Evolutionary conservation across 1,140 invertebrate genomes (phyloP).

Genomic region (Prorops nasuta): DNA sequence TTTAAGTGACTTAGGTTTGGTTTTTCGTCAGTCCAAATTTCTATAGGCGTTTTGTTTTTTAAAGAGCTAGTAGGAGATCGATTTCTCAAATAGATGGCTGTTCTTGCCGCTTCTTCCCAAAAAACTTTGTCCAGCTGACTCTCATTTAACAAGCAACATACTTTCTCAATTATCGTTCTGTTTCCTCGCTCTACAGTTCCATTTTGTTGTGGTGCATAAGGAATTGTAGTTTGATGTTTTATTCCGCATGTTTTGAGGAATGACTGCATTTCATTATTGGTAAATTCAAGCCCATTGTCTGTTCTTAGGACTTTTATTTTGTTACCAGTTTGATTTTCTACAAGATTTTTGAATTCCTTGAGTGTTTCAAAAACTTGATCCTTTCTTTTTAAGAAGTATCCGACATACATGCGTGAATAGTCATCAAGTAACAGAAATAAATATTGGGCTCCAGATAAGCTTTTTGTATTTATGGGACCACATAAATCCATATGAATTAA

Average conservation of each 20-base stretch:
- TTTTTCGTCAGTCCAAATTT: neutral
- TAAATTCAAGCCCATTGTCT: constrained; percentile 3
- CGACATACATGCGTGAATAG: neutral
- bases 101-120: constrained; percentile 6
- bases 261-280: neutral
- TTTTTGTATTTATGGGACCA: neutral
- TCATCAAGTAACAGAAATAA: constrained; percentile 3
- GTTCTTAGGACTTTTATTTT: constrained; percentile 4
- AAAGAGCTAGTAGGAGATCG: neutral
- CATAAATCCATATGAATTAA: constrained; percentile 1
- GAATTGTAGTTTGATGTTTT: neutral
- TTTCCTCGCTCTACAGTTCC: constrained; percentile 8
- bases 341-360: neutral
- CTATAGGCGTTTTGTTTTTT: neutral
- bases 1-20: neutral
- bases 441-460: neutral
- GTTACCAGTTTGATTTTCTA: neutral
- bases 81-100: constrained; percentile 7
- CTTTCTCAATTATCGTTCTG: constrained; percentile 2
- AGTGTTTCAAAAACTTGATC: neutral
- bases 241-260: constrained; percentile 1
- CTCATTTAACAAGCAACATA: constrained; percentile 3
- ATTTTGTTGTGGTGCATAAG: constrained; percentile 11
- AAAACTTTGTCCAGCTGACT: neutral
- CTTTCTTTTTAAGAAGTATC: constrained; percentile 6